These are phyloP conservation scores for Corythoichthys haematopterus DNA, from an alignment of 2,113 vertebrate genomes.

Conservation along the genomic window DNA sequence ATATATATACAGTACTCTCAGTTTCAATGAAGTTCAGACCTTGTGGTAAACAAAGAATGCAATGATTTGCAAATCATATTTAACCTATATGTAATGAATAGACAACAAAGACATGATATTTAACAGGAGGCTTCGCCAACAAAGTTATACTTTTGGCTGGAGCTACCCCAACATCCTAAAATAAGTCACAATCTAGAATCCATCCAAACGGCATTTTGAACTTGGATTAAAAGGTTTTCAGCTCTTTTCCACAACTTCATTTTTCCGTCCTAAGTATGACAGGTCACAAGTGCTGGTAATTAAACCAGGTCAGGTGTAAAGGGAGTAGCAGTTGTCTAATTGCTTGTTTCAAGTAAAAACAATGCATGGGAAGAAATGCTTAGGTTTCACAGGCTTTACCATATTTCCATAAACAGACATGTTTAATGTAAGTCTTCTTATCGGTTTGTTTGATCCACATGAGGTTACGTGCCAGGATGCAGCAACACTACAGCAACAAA, in stretches of 20 bases:
- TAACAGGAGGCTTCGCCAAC: too few relatives aligned
- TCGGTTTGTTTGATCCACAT: constrained; percentile 9
- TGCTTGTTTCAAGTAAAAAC: constrained; percentile 28
- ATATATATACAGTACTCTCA: too few relatives aligned
- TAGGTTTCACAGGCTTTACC: constrained; percentile 2
- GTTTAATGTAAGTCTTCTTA: constrained; percentile 10
- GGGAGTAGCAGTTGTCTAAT: constrained; percentile 25
- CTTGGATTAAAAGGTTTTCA: neutral
- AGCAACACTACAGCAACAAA: too few relatives aligned
- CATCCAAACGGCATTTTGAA: too few relatives aligned
- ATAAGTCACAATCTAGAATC: too few relatives aligned
- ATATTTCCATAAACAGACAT: neutral
- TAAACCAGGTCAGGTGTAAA: constrained; percentile 10
- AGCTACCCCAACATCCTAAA: too few relatives aligned
- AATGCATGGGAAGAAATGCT: neutral
- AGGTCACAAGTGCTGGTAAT: constrained; percentile 6
- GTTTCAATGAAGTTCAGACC: too few relatives aligned
- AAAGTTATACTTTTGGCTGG: too few relatives aligned
- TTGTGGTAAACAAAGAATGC: too few relatives aligned
- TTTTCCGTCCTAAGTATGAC: constrained; percentile 44
- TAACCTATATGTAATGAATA: too few relatives aligned
- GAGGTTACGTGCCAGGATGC: constrained; percentile 7
- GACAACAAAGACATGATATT: too few relatives aligned
- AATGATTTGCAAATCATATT: too few relatives aligned
- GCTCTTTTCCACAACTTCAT: constrained; percentile 43